Base-by-base conservation (phyloP, 2,797 vertebrate species). In the Pristis pectinata region DNA sequence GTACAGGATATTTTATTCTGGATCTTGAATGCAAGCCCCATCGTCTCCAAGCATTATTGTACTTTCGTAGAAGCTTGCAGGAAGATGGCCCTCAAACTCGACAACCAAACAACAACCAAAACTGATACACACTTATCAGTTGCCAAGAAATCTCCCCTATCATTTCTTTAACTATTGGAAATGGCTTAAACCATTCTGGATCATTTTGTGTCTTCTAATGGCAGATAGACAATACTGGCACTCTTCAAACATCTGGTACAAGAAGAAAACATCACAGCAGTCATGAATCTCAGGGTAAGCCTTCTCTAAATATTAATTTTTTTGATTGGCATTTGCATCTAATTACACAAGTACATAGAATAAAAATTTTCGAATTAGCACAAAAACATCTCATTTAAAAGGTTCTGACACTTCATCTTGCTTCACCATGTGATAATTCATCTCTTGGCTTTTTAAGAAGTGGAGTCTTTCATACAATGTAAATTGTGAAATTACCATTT, bases 191-290 rank as follows among this genome's bases (percentile, higher is more conserved):
- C 34, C 27, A 91, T 91, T 91, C 59, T 64, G 30, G 53, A 87
- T 53, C 15, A 53, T 87, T 59, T 87, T 44, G 83, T 83, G 82
- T 22, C 9, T 53, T 87, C 83, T 87, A 87, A 13, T 87, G 83
- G 10, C 27, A 87, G 83, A 59, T 59, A 56, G 53, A 59, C 53
- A 87, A 87, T 11, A 59, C 53, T 59, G 10, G 49, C 1, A n/a
- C 19, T 91, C 64, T 37, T n/a, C 59, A 59, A 37, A 67, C 87
- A 64, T 37, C 59, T 61, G 56, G 34, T n/a, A 91, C 59, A 67
- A 91, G 59, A 64, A 91, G 2, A 91, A 91, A 91, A 91, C 64
- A 37, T 64, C 87, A 91, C 87, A 41, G 22, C 34, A 91, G n/a
- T 37, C 59, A 91, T 11, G 17, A 91, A 91, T 91, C 15, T 64